Percentiles rank a stretch among this genome's conserved stretches.
These are phyloP conservation scores for Meteorus cinctellus DNA, from an alignment of 2,888 invertebrate genomes.

Conservation along the genomic window DNA sequence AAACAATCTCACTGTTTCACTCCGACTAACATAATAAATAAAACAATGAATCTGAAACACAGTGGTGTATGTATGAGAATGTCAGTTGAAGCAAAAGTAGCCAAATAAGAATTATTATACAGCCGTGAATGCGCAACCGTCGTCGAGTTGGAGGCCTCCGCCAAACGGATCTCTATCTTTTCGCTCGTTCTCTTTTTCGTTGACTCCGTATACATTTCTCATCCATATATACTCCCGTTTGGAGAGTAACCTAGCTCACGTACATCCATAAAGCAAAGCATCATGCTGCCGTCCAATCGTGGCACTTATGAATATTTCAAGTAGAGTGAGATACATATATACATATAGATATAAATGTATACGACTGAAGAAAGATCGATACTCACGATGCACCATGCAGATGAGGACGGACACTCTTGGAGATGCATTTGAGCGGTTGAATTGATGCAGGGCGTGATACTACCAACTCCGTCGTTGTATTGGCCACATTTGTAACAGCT, in stretches of 20 bases:
- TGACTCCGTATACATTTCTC: background rate
- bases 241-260: conserved; percentile 27
- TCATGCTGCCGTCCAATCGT: conserved; percentile 37
- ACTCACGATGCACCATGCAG: conserved; percentile 87
- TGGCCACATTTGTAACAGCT: conserved; percentile 87
- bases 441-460: conserved; percentile 89
- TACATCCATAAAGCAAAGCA: conserved; percentile 38
- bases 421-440: conserved; percentile 80
- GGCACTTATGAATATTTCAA: conserved; percentile 44
- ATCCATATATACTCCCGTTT: background rate
- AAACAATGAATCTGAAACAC: background rate
- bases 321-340: conserved; percentile 25
- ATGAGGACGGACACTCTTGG: conserved; percentile 79
- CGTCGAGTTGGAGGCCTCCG: background rate
- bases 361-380: conserved; percentile 41
- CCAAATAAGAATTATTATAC: conserved; percentile 1
- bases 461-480: conserved; percentile 90
- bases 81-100: background rate
- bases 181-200: conserved; percentile 17
- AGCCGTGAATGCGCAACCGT: conserved; percentile 1
- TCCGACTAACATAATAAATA: too few relatives aligned
- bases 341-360: background rate
- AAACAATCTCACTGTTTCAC: too few relatives aligned
- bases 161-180: conserved; percentile 18
- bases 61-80: background rate